Percentiles rank a stretch among this genome's conserved stretches.
These are phyloP conservation scores for Aphrophora alni DNA, from an alignment of 2,888 invertebrate genomes.

Conservation along the genomic window DNA sequence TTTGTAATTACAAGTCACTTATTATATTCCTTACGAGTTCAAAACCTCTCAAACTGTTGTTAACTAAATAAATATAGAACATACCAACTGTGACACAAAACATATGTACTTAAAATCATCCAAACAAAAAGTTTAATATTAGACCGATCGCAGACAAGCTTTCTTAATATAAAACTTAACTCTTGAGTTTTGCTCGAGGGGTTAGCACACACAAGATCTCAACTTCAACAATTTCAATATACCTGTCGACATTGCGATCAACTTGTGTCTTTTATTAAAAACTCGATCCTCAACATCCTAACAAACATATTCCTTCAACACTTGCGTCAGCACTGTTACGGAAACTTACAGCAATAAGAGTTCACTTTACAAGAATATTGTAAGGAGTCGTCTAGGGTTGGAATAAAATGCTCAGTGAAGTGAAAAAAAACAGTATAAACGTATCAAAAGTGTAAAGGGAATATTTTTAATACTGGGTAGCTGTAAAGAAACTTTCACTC, in stretches of 20 bases:
- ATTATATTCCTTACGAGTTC: too few species aligned
- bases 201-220: not conserved
- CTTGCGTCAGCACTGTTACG: too few species aligned
- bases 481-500: too few species aligned
- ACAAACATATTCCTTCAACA: not conserved
- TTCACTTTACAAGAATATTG: not conserved
- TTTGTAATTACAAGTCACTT: too few species aligned
- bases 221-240: not conserved
- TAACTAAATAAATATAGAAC: too few species aligned
- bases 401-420: too few species aligned
- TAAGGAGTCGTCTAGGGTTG: too few species aligned
- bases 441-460: too few species aligned
- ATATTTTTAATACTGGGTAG: too few species aligned
- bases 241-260: not conserved
- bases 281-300: not conserved
- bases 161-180: not conserved
- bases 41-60: too few species aligned
- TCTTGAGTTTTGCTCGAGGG: not conserved
- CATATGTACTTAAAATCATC: not conserved
- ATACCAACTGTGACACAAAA: not conserved
- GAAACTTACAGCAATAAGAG: not conserved
- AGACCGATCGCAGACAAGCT: not conserved
- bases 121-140: not conserved
- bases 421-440: too few species aligned
- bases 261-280: conserved; percentile 9